Evolutionary conservation across 2,888 invertebrate species (phyloP).

Genomic region (Hedya salicella): DNA sequence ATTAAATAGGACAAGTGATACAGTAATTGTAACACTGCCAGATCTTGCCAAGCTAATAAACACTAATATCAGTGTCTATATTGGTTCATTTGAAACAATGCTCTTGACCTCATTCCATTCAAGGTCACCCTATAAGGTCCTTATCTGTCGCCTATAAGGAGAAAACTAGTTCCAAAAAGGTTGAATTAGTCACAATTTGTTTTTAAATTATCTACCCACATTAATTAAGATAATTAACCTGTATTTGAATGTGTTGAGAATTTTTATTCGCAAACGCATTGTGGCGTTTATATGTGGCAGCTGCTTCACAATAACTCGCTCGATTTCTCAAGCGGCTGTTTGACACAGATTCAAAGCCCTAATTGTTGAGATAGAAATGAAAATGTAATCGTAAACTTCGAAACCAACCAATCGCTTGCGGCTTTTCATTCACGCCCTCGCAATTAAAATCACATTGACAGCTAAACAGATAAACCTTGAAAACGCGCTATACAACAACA

Average conservation of each 20-base stretch:
- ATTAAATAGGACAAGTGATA: slow-evolving; percentile 27
- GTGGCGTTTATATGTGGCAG: not conserved
- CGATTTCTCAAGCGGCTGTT: slow-evolving; percentile 34
- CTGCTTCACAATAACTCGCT: slow-evolving; percentile 7
- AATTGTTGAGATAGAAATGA: slow-evolving; percentile 22
- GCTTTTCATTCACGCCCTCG: slow-evolving; percentile 63
- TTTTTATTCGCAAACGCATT: too few species aligned
- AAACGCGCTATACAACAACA: slow-evolving; percentile 58
- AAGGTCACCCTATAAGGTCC: slow-evolving; percentile 25
- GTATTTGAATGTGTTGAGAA: slow-evolving; percentile 21
- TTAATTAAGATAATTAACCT: slow-evolving; percentile 24
- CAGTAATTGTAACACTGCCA: slow-evolving; percentile 28
- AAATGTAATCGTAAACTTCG: slow-evolving; percentile 17
- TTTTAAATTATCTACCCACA: slow-evolving; percentile 35
- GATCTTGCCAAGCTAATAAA: slow-evolving; percentile 14
- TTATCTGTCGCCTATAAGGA: slow-evolving; percentile 5
- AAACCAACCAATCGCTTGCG: slow-evolving; percentile 48
- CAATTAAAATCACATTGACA: slow-evolving; percentile 63
- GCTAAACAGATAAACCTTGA: slow-evolving; percentile 73
- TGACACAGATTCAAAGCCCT: slow-evolving; percentile 31
- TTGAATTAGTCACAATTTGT: slow-evolving; percentile 14
- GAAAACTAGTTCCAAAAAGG: slow-evolving; percentile 26
- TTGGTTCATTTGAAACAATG: slow-evolving; percentile 23
- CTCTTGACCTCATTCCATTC: slow-evolving; percentile 28
- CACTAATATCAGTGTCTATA: slow-evolving; percentile 18